Base-by-base conservation (phyloP, 1,140 invertebrate genomes). In the Chrysomallon squamiferum region DNA sequence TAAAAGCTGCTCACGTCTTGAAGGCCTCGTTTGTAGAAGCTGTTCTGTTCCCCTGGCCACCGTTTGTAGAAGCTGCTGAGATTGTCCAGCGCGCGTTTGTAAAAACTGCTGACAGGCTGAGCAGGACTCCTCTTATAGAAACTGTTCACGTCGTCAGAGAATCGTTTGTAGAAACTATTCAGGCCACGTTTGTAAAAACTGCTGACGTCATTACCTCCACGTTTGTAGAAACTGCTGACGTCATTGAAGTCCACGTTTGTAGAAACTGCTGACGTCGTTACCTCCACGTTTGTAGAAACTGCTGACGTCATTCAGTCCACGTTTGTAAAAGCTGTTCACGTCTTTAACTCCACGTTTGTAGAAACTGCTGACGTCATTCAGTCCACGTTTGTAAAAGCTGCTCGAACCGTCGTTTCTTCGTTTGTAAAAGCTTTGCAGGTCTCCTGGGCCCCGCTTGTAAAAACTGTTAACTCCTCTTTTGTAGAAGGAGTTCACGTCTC, bases 51-150 rank as follows among this genome's bases (percentile, higher is more conserved):
- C 13, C 41, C 52, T 0, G 20, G 62, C 2, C 29, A 6, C 9
- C 62, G 62, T 22, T 64, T 58, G 62, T 64, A 64, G 52, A 64
- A 64, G 9, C 20, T 50, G n/a, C 38, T 64, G 52, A 38, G 5
- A n/a, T 29, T 35, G 27, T 43, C 27, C 11, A 13, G 50, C 6
- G 33, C 50, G 5, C 62, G 62, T 43, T 64, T 64, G 52, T 64
- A 64, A 13, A 64, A 64, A 11, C 20, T 35, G 41, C 22, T 29
- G 0, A 22, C 2, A 5, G 35, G 15, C 3, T 43, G 50, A 11
- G 38, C 15, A 6, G 13, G 50, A 3, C 50, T 20, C 15, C 62
- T 7, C 32, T 64, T 64, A 25, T 64, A 64, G 30, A 64, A 64
- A 0, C 30, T 52, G 50, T 22, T 57, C 22, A 15, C 2, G 52